Evolutionary conservation across 2,888 invertebrate species (phyloP).

Genomic region (Carterocephalus palaemon): DNA sequence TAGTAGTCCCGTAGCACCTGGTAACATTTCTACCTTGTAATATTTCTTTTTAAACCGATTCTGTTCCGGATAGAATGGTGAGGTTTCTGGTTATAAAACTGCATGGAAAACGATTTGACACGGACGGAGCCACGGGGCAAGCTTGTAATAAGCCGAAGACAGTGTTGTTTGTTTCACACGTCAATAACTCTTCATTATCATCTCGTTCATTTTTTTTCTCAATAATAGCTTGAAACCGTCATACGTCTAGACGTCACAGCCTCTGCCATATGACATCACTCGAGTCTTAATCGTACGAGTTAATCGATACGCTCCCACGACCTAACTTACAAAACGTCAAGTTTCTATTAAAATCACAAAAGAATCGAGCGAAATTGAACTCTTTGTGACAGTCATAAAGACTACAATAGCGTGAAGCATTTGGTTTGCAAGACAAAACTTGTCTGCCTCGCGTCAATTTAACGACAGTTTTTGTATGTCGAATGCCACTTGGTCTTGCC

Average conservation of each 20-base stretch:
- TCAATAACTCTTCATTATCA: no score
- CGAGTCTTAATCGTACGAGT: slow-evolving; percentile 46
- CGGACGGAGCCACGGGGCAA: no score
- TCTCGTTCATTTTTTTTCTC: background rate
- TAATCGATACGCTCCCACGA: slow-evolving; percentile 68
- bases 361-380: slow-evolving; percentile 11
- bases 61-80: no score
- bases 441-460: slow-evolving; percentile 35
- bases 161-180: no score
- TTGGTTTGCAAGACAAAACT: slow-evolving; percentile 14
- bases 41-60: no score
- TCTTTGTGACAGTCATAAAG: background rate
- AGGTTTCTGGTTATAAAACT: no score
- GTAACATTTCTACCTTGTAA: no score
- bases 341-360: slow-evolving; percentile 9
- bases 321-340: slow-evolving; percentile 27
- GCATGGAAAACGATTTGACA: no score
- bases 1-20: no score
- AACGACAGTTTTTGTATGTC: slow-evolving; percentile 60
- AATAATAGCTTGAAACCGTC: slow-evolving; percentile 8
- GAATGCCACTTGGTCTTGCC: slow-evolving; percentile 71
- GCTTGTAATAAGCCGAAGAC: no score
- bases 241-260: slow-evolving; percentile 18
- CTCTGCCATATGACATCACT: slow-evolving; percentile 58
- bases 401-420: background rate